Evolutionary conservation across 2,888 invertebrate species (phyloP), one percentile per base, ranked within the genome.

Genomic region (Cephus sareptanus): DNA sequence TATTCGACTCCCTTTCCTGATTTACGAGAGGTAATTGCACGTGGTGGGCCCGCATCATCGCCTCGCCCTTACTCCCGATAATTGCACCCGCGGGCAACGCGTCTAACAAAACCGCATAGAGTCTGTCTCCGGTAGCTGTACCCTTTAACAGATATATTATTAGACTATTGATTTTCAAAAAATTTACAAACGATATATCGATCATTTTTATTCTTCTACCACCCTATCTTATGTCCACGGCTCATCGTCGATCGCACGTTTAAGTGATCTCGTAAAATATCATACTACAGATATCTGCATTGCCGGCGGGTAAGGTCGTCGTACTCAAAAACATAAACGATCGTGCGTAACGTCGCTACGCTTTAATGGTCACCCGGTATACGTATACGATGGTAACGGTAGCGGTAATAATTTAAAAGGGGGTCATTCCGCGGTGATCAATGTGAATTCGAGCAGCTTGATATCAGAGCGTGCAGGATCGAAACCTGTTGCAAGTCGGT

Each of bases 21-120:
- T 86, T 86, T 86, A 85, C 82, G 84, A 85, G 82, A 81, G 83
- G 86, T 86, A 86, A 86, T 85, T 86, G 85, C 83, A 82, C 81
- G 83, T 81, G 82, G 82, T 83, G 80, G 81, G 78, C 79, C 82
- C 78, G 79, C 82, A 82, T 82, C 85, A 84, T 83, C 83, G 84
- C 83, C 82, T 80, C 80, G 76, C 76, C 78, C 76, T 79, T 70
- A 68, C 78, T 76, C 78, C 75, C 79, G 77, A 79, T 84, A 82
- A 84, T 83, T 84, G 83, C 79, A 80, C 81, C 81, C 81, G 79
- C 78, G 80, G 79, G 81, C 75, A 79, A 78, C 76, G 77, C 69
- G 81, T 77, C 76, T 79, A 77, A 80, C 81, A 82, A 81, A 84
- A 81, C 81, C 79, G 80, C 56, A 11, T n/a, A 68, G 31, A 33